Percentiles rank a stretch among this genome's conserved stretches.
phyloP scores from a whole-genome alignment of 2,888 invertebrate genomes.

The Cistogaster globosa region DNA sequence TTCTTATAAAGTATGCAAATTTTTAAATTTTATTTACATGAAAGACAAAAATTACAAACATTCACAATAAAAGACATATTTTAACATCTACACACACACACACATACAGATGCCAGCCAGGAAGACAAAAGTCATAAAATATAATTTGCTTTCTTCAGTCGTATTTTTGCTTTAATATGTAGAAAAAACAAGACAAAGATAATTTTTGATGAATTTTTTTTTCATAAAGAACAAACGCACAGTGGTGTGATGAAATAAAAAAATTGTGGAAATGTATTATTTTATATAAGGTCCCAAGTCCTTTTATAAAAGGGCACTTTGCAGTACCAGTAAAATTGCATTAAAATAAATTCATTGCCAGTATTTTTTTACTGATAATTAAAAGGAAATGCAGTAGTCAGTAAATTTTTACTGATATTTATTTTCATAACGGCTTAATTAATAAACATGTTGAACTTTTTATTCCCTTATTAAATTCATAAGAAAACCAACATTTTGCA shows the following conservation, averaged over 20 bases:
- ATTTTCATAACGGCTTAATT: too few species aligned
- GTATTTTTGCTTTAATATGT: neutral
- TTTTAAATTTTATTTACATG: conserved; percentile 65
- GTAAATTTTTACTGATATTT: too few species aligned
- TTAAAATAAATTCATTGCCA: too few species aligned
- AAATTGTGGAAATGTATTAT: too few species aligned
- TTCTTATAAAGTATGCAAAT: conserved; percentile 70
- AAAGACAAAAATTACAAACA: conserved; percentile 21
- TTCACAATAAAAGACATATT: conserved; percentile 7
- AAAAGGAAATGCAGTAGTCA: too few species aligned
- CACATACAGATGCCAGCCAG: neutral
- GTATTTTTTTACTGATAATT: too few species aligned
- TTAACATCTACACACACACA: neutral
- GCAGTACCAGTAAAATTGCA: too few species aligned
- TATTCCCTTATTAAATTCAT: too few species aligned
- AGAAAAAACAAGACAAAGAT: conserved; percentile 16
- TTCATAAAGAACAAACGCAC: neutral
- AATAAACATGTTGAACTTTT: too few species aligned
- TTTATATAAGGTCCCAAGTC: too few species aligned
- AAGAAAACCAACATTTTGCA: too few species aligned
- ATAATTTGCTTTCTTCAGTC: conserved; percentile 13
- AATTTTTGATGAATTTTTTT: conserved; percentile 18
- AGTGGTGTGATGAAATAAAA: neutral
- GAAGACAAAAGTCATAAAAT: conserved; percentile 12
- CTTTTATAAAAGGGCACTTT: too few species aligned